These are phyloP conservation scores for Chlorodrepanis virens DNA, from an alignment of 2,113 vertebrate species.

Conservation along the genomic window DNA sequence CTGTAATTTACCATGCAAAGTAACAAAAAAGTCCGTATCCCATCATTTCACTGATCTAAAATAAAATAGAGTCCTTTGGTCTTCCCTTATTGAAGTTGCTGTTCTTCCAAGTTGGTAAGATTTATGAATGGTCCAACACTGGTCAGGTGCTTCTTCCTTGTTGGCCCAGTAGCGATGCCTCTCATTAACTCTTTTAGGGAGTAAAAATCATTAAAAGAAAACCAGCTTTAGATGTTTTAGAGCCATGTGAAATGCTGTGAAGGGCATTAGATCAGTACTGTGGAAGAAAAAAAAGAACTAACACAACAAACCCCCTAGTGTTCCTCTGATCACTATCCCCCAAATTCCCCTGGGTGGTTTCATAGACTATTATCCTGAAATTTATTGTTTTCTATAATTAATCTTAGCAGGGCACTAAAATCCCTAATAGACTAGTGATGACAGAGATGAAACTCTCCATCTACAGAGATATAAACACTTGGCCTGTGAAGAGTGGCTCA, in stretches of 20 bases:
- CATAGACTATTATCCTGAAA: neutral
- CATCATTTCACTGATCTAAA: neutral
- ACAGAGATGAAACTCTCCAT: neutral
- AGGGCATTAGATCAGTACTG: neutral
- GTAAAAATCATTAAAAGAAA: neutral
- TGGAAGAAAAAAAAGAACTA: neutral
- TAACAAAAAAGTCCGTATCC: neutral
- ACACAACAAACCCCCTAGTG: neutral
- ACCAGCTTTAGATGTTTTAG: neutral
- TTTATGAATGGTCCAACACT: neutral
- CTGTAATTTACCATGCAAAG: neutral
- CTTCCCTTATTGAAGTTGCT: neutral
- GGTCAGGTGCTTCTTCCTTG: neutral
- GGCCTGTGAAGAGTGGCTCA: conserved; percentile 26
- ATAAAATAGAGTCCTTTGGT: neutral
- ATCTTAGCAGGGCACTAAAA: neutral
- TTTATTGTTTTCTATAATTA: neutral
- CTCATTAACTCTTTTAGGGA: neutral
- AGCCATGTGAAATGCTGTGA: neutral
- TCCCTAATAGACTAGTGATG: neutral
- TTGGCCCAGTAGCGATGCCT: neutral
- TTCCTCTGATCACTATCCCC: neutral
- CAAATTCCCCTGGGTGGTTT: neutral
- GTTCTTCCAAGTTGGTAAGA: neutral
- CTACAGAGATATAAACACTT: conserved; percentile 24